Conservation (phyloP, 2,113 vertebrate genomes). For the Gnathonemus echidnorhynchus region DNA sequence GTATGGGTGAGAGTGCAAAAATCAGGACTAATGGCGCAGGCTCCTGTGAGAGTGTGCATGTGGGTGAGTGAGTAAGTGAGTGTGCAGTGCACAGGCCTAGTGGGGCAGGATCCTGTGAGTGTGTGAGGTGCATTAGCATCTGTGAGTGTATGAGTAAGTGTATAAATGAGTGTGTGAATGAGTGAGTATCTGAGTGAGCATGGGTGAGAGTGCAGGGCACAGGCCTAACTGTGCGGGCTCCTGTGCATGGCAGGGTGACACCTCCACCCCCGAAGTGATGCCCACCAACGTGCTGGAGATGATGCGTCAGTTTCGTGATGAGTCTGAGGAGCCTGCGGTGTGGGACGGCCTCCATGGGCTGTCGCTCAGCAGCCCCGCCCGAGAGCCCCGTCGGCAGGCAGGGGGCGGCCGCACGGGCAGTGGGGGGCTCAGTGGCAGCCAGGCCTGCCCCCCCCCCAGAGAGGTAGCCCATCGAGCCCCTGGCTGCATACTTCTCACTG, state of each 20-base stretch:
- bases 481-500: neutral
- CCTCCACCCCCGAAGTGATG: constrained; percentile 39
- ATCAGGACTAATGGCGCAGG: neutral
- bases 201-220: neutral
- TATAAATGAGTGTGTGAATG: neutral
- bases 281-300: constrained; percentile 69
- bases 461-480: constrained; percentile 38
- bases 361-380: neutral
- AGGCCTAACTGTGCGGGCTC: constrained; percentile 16
- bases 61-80: neutral
- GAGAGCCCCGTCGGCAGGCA: constrained; percentile 17
- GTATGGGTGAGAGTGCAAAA: neutral
- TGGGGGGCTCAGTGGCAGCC: constrained; percentile 27
- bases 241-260: constrained; percentile 61
- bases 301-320: constrained; percentile 66
- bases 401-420: neutral
- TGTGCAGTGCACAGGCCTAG: neutral
- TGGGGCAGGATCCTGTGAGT: constrained; percentile 20
- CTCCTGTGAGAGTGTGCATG: constrained; percentile 22
- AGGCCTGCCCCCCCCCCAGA: constrained; percentile 38
- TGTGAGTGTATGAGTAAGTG: neutral
- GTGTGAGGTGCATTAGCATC: neutral
- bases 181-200: neutral
- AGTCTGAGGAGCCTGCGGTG: constrained; percentile 41
- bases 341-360: constrained; percentile 35